phyloP scores from a whole-genome alignment of 1,140 invertebrate genomes.

The Dendroctonus ponderosae region DNA sequence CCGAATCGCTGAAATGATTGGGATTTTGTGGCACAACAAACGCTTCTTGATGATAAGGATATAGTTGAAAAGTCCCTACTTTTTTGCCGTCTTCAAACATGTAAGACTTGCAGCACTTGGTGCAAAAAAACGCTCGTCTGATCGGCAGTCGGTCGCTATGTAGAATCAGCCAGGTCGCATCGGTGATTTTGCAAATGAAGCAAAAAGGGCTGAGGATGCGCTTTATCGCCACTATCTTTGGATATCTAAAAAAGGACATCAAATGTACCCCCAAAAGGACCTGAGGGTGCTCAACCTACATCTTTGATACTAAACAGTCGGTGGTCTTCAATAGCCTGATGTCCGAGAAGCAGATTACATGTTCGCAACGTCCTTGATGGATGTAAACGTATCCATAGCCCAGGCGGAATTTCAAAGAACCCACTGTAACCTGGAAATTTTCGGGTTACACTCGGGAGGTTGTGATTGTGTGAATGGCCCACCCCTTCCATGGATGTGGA shows the following conservation, averaged over 20 bases:
- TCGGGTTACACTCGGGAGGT: background rate
- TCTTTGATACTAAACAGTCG: slow-evolving; percentile 51
- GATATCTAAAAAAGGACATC: slow-evolving; percentile 51
- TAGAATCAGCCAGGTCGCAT: slow-evolving; percentile 60
- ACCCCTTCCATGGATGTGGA: slow-evolving; percentile 56
- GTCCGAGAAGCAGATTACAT: slow-evolving; percentile 77
- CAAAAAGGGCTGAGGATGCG: slow-evolving; percentile 51
- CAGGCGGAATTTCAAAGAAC: slow-evolving; percentile 59
- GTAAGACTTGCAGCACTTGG: slow-evolving; percentile 63
- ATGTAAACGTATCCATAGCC: slow-evolving; percentile 68
- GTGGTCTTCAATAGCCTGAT: slow-evolving; percentile 56
- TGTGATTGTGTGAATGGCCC: background rate
- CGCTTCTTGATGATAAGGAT: slow-evolving; percentile 45
- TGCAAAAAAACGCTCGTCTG: slow-evolving; percentile 66
- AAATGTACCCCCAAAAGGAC: background rate
- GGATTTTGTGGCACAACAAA: too few relatives aligned
- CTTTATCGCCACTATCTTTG: slow-evolving; percentile 53
- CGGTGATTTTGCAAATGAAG: slow-evolving; percentile 55
- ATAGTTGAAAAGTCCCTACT: slow-evolving; percentile 58
- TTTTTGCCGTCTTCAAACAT: slow-evolving; percentile 63
- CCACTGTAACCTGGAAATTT: slow-evolving; percentile 50
- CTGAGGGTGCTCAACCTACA: background rate
- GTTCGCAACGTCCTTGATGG: slow-evolving; percentile 88
- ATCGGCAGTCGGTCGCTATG: slow-evolving; percentile 61
- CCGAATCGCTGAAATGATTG: too few relatives aligned